These are phyloP conservation scores for Chunga burmeisteri DNA, from an alignment of 2,113 vertebrate species.

Conservation along the genomic window DNA sequence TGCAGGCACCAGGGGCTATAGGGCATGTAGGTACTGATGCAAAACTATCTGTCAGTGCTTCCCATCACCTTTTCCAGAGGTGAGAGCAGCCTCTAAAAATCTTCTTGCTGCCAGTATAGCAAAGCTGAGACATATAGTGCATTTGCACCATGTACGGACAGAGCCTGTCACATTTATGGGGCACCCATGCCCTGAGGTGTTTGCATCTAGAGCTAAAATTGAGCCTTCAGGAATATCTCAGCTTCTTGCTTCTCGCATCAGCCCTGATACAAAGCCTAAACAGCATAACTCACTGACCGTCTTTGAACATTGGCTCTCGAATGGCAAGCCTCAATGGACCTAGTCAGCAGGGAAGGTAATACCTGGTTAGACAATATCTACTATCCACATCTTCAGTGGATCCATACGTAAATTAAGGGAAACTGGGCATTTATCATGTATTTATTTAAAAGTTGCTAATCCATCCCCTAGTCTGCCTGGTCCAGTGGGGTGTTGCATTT, in stretches of 20 bases:
- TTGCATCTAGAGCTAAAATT: background rate
- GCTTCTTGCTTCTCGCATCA: background rate
- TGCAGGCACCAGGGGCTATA: background rate
- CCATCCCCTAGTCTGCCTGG: background rate
- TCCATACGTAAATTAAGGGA: background rate
- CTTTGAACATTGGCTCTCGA: background rate
- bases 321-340: background rate
- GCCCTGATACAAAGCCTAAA: background rate
- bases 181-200: background rate
- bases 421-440: background rate
- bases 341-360: background rate
- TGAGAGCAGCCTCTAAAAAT: background rate
- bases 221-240: background rate
- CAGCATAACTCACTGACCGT: background rate
- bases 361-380: background rate
- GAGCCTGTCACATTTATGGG: background rate
- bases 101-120: background rate
- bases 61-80: background rate
- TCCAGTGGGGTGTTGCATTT: background rate
- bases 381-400: background rate
- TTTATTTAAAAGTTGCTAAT: background rate
- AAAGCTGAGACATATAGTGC: background rate
- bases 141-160: background rate
- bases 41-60: background rate
- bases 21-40: background rate